Evolutionary conservation across 2,113 vertebrate species (phyloP), one percentile per base, ranked within the genome.

Genomic region (Cyprinodon brontotheroides): DNA sequence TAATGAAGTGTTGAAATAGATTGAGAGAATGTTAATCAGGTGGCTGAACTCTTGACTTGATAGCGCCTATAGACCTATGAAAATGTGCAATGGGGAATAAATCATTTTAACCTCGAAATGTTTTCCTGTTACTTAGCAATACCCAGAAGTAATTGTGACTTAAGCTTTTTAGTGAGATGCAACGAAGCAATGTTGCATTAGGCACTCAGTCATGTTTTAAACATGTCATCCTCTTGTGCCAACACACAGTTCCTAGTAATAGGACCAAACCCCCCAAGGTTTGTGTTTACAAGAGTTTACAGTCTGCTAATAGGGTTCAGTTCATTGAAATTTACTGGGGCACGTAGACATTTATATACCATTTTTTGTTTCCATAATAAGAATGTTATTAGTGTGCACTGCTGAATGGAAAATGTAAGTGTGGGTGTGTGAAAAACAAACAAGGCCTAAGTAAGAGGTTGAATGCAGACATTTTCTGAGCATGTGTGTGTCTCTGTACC

Each of bases 141-240:
- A 63, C 81, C 60, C 75, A 63, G 36, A 72, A 70, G 61, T 79
- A 39, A 83, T 1, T 36, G 17, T 22, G 84, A 82, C 86, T 74
- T 65, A 20, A 86, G 87, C 84, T 72, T 85, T 80, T 80, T 65
- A 59, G 80, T 71, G 64, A 77, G 73, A 84, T 65, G 73, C 72
- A 78, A 81, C 79, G 61, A 88, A 87, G 78, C 72, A 86, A 88
- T 85, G 83, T 87, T 70, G 76, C 88, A 77, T 89, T 85, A 88
- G 76, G 72, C 45, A 83, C 73, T 90, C 82, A 89, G 75, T 91
- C 86, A 88, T 79, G 87, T 88, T 87, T 84, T 82, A 91, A 91
- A 91, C 86, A 81, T 86, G 82, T 81, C 75, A 75, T 73, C 79
- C 64, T 78, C 68, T 80, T 78, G 75, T 20, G 20, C 77, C 75